phyloP scores from a whole-genome alignment of 2,888 invertebrate genomes.

The Fragum sueziense region DNA sequence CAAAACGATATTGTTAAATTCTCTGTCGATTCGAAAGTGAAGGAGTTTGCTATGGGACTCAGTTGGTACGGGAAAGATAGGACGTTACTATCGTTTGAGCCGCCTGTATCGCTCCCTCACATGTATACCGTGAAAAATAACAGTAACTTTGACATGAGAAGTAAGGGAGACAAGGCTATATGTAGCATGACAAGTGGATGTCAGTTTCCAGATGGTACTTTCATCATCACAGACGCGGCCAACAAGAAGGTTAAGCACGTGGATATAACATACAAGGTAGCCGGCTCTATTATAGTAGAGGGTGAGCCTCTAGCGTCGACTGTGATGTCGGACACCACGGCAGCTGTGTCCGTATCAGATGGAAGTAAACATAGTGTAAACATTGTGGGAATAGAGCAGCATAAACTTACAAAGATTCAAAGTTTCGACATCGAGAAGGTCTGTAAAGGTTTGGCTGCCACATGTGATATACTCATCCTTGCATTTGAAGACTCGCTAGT shows the following conservation, averaged over 20 bases:
- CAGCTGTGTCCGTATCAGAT: slow-evolving; percentile 23
- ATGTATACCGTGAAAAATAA: slow-evolving; percentile 39
- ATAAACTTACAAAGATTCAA: background rate
- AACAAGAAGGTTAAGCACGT: slow-evolving; percentile 46
- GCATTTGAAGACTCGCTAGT: slow-evolving; percentile 16
- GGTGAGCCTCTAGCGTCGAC: background rate
- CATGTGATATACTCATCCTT: slow-evolving; percentile 11
- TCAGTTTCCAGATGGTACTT: slow-evolving; percentile 44
- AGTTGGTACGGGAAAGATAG: slow-evolving; percentile 53
- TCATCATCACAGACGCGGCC: slow-evolving; percentile 32
- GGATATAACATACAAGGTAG: slow-evolving; percentile 39
- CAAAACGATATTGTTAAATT: slow-evolving; percentile 46
- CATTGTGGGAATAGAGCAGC: slow-evolving; percentile 8
- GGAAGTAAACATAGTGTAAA: slow-evolving; percentile 12
- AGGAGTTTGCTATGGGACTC: slow-evolving; percentile 42
- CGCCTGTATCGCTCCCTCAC: slow-evolving; percentile 41
- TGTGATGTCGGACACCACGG: background rate
- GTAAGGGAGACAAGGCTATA: slow-evolving; percentile 37
- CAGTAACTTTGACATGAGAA: slow-evolving; percentile 40
- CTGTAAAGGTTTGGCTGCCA: slow-evolving; percentile 24
- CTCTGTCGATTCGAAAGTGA: slow-evolving; percentile 48
- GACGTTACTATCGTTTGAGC: slow-evolving; percentile 48
- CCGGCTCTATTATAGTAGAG: background rate
- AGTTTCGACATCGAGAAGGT: background rate
- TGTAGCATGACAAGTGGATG: slow-evolving; percentile 32